Evolutionary conservation across 2,797 vertebrate species (phyloP).

Genomic region (Meda fulgida): DNA sequence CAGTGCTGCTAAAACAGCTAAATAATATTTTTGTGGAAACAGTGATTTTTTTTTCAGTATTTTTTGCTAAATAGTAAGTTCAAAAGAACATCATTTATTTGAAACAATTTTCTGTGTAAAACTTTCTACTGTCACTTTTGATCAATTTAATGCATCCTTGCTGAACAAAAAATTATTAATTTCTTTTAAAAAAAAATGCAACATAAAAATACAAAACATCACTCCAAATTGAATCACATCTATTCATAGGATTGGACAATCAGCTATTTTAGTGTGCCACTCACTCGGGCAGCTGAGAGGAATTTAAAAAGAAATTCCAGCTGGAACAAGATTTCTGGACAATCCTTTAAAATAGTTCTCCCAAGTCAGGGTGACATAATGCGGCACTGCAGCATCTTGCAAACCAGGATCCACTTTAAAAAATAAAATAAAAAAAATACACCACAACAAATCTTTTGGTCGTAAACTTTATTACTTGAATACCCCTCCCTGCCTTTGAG

Average conservation of each 20-base stretch:
- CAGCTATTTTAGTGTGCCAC: not conserved
- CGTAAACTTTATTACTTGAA: constrained; percentile 75
- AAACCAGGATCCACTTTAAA: constrained; percentile 72
- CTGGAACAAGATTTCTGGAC: constrained; percentile 24
- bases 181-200: not conserved
- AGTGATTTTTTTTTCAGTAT: not conserved
- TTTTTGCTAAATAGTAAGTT: not conserved
- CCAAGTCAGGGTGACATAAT: constrained; percentile 22
- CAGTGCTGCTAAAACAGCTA: not conserved
- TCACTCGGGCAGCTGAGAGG: not conserved
- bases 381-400: constrained; percentile 51
- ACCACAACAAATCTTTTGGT: constrained; percentile 74
- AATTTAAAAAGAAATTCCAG: too few relatives aligned
- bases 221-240: not conserved
- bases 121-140: not conserved
- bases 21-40: not conserved
- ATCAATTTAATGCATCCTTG: too few relatives aligned
- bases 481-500: constrained; percentile 43
- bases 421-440: too few relatives aligned
- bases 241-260: not conserved
- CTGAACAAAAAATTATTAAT: not conserved
- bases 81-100: not conserved
- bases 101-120: not conserved
- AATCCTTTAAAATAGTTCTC: constrained; percentile 32
- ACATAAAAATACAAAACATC: not conserved